Conservation (phyloP, 2,113 vertebrate genomes). For the Mohoua ochrocephala region DNA sequence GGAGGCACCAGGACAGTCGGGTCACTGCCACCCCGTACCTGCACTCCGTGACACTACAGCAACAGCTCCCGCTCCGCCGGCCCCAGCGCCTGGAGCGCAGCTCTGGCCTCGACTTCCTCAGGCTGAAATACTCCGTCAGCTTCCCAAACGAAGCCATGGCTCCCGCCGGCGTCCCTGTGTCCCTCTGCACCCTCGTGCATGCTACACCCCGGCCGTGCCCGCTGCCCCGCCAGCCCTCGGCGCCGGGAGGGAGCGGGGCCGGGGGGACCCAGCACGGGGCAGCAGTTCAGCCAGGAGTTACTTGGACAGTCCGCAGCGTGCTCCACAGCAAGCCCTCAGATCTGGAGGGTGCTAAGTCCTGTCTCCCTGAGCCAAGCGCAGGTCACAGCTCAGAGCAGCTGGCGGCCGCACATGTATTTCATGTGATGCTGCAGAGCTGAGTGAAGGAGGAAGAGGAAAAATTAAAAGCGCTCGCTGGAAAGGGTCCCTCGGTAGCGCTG, state of each 20-base stretch:
- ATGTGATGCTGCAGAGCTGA: not conserved
- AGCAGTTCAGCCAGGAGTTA: not conserved
- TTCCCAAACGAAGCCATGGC: slow-evolving; percentile 89
- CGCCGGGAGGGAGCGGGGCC: not conserved
- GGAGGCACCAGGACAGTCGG: rapidly evolving
- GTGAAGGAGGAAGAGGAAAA: not conserved
- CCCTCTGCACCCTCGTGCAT: not conserved
- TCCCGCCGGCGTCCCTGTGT: not conserved
- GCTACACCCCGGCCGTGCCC: not conserved
- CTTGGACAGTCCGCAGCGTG: not conserved
- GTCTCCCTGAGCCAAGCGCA: not conserved
- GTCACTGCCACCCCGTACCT: slow-evolving; percentile 68
- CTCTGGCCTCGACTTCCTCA: slow-evolving; percentile 86
- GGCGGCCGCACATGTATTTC: rapidly evolving
- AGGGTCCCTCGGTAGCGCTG: not conserved
- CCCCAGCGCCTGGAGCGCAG: slow-evolving; percentile 74
- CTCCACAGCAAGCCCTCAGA: not conserved
- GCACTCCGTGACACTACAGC: slow-evolving; percentile 85
- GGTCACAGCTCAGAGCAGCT: not conserved
- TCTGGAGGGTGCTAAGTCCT: not conserved
- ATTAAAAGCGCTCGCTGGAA: not conserved
- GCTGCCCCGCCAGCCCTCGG: not conserved
- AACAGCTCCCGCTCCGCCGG: slow-evolving; percentile 83
- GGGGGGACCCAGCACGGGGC: not conserved
- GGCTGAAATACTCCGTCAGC: slow-evolving; percentile 90